Conservation (phyloP, 2,888 invertebrate genomes). For the Lomographa bimaculata region DNA sequence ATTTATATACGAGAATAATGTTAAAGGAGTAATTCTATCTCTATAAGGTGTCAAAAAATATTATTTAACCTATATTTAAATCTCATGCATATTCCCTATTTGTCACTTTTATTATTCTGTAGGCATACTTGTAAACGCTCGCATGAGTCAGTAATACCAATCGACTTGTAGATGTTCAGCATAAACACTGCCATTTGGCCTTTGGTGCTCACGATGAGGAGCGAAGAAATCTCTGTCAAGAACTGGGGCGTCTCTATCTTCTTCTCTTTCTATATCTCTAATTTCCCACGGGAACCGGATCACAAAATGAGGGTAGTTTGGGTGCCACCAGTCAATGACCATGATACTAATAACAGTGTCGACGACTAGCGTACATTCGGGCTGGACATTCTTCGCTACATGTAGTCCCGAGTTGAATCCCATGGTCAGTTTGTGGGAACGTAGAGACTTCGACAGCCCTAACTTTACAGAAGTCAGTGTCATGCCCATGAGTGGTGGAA, state of each 20-base stretch:
- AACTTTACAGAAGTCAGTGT: conserved; percentile 81
- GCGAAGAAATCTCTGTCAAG: conserved; percentile 59
- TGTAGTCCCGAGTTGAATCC: conserved; percentile 69
- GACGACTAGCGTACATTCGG: conserved; percentile 56
- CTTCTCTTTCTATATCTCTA: conserved; percentile 23
- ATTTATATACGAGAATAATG: no score
- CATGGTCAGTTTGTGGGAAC: conserved; percentile 80
- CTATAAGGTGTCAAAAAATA: no score
- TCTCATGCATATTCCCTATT: no score
- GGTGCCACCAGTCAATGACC: conserved; percentile 62
- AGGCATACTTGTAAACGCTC: no score
- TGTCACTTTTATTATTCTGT: no score
- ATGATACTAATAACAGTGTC: conserved; percentile 59
- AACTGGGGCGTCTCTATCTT: conserved; percentile 55
- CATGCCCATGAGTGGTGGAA: conserved; percentile 85
- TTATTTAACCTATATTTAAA: no score
- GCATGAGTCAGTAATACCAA: no score
- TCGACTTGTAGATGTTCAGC: not conserved
- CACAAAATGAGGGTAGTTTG: conserved; percentile 52
- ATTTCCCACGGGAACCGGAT: conserved; percentile 42
- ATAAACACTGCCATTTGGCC: not conserved
- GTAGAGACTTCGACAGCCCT: conserved; percentile 74
- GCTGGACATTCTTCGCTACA: conserved; percentile 52
- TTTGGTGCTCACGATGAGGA: conserved; percentile 6
- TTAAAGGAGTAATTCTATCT: no score